phyloP scores from a whole-genome alignment of 1,140 invertebrate species.

The Drosophila bifasciata region DNA sequence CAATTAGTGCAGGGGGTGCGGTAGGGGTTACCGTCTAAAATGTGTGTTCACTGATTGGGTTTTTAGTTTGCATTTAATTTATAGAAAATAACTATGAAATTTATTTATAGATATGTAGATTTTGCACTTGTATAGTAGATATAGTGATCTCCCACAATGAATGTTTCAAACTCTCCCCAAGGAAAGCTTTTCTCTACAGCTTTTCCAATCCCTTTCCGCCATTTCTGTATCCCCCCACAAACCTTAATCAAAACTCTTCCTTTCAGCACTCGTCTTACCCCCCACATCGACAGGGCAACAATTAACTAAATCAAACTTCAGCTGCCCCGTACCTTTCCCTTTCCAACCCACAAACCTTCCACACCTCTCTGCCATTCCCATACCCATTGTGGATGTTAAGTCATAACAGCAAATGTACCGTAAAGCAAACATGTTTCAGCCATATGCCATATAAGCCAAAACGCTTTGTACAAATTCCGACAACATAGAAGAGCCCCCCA shows the following conservation, averaged over 20 bases:
- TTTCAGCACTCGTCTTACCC: slow-evolving; percentile 36
- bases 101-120: not conserved
- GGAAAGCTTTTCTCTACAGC: not conserved
- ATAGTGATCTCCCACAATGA: not conserved
- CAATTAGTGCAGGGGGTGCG: slow-evolving; percentile 72
- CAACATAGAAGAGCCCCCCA: not conserved
- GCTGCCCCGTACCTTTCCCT: not conserved
- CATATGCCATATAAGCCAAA: slow-evolving; percentile 65
- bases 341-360: too few species aligned
- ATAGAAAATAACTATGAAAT: slow-evolving; percentile 18
- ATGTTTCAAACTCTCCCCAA: not conserved
- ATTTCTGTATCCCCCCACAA: not conserved
- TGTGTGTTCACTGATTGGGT: slow-evolving; percentile 69
- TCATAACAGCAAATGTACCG: slow-evolving; percentile 79
- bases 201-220: not conserved
- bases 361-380: slow-evolving; percentile 7
- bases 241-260: slow-evolving; percentile 37
- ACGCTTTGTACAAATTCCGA: slow-evolving; percentile 64
- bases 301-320: slow-evolving; percentile 72
- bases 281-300: slow-evolving; percentile 37
- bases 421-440: slow-evolving; percentile 71
- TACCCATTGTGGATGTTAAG: slow-evolving; percentile 46
- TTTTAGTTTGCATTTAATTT: slow-evolving; percentile 21
- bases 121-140: not conserved
- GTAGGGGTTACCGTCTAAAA: too few species aligned